Evolutionary conservation across 2,797 vertebrate species (phyloP), one percentile per base, ranked within the genome.

Genomic region (Gallinago nigripennis): DNA sequence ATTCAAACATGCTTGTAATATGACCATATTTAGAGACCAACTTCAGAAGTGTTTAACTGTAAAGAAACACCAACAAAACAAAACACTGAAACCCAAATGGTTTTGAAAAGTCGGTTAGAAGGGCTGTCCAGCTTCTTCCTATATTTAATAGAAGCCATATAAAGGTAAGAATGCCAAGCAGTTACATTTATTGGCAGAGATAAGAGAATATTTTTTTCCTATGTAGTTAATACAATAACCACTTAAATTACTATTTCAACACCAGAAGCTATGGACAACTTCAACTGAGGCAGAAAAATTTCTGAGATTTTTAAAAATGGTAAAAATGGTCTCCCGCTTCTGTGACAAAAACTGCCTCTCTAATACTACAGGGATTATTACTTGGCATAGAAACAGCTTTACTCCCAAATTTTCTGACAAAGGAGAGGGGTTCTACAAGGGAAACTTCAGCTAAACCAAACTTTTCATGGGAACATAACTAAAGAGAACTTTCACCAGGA

Each of bases 11-110:
- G 5, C 7, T 57, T 46, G 3, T 21, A 61, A 48, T 12, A 13
- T 0, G 0, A 20, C 2, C 23, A 16, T 28, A 89, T 77, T 58
- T 37, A 16, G 4, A 79, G 12, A 18, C 21, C 28, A 76, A 58
- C 17, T 77, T 77, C 30, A 65, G 9, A 88, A 64, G 11, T 8
- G 4, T 31, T 82, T 64, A 45, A 43, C 6, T 39, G 3, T 6
- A 37, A 53, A 68, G 37, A 12, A 0, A 33, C 9, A 10, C 6
- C 11, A 45, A 4, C 31, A 5, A 15, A 5, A 16, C 17, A 46
- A 16, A 57, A 46, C 12, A 8, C 18, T 8, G 8, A 17, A 75
- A 48, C 6, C 18, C 11, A 54, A 58, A 63, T 2, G 1, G 12
- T 56, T 83, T 80, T 43, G 18, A 83, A 90, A 71, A 25, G n/a